These are phyloP conservation scores for Drosophila littoralis DNA, from an alignment of 1,140 invertebrate species.

Conservation along the genomic window DNA sequence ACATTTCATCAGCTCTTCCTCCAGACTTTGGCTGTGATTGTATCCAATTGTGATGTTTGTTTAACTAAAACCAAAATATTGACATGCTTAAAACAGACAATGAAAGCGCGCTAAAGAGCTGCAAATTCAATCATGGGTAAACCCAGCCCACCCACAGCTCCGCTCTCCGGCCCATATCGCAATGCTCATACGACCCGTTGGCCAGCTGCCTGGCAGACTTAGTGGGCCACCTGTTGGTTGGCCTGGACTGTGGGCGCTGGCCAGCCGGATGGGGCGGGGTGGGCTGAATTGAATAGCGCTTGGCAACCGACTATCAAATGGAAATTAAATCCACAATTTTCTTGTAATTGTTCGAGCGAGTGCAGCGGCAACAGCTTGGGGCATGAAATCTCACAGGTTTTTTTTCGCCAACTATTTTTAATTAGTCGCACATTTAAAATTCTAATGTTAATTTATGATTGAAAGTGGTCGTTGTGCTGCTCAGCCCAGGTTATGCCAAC, in stretches of 20 bases:
- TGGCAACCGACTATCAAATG: constrained; percentile 53
- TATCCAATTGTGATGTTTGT: constrained; percentile 51
- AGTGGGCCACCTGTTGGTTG: constrained; percentile 27
- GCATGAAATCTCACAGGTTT: constrained; percentile 81
- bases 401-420: constrained; percentile 61
- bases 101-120: constrained; percentile 31
- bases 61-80: constrained; percentile 78
- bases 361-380: constrained; percentile 33
- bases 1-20: constrained; percentile 74
- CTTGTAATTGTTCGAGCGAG: constrained; percentile 65
- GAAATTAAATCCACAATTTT: constrained; percentile 67
- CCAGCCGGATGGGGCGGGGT: neutral
- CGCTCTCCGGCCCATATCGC: constrained; percentile 4
- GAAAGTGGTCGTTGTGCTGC: constrained; percentile 60
- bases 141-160: constrained; percentile 34
- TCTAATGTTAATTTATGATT: constrained; percentile 80
- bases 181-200: constrained; percentile 59
- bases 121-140: constrained; percentile 32
- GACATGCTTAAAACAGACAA: constrained; percentile 38
- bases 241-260: neutral
- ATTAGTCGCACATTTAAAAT: constrained; percentile 77
- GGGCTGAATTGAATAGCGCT: constrained; percentile 6
- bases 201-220: constrained; percentile 19
- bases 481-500: constrained; percentile 16
- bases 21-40: constrained; percentile 16